phyloP scores from a whole-genome alignment of 2,888 invertebrate species.

The Coenonympha arcania region DNA sequence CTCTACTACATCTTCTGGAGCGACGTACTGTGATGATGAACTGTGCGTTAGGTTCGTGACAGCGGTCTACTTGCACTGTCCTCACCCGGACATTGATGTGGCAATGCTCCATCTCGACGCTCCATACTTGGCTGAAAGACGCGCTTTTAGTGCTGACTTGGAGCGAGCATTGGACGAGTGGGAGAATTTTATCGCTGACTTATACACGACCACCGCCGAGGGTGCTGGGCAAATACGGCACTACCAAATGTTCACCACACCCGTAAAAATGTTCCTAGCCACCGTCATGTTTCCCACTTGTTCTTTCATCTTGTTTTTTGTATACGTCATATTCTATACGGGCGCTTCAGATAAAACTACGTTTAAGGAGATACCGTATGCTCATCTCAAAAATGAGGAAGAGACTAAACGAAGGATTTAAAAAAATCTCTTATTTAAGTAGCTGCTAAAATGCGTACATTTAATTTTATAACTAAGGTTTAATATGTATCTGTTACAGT shows the following conservation, averaged over 20 bases:
- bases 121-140: slow-evolving; percentile 17
- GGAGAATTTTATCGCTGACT: slow-evolving; percentile 10
- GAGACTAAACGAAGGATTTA: no score
- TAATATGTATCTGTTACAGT: no score
- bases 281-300: slow-evolving; percentile 25
- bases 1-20: background rate
- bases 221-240: background rate
- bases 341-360: slow-evolving; percentile 17
- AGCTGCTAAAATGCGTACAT: no score
- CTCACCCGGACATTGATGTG: slow-evolving; percentile 15
- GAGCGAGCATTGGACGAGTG: slow-evolving; percentile 19
- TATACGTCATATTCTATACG: slow-evolving; percentile 27
- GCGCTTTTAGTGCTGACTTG: slow-evolving; percentile 3
- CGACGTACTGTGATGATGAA: background rate
- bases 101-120: slow-evolving; percentile 17
- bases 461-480: no score
- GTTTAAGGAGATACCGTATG: slow-evolving; percentile 20
- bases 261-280: slow-evolving; percentile 25
- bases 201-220: background rate
- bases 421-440: background rate
- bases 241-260: slow-evolving; percentile 21
- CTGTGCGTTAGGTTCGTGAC: slow-evolving; percentile 9
- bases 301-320: slow-evolving; percentile 26
- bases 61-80: slow-evolving; percentile 20
- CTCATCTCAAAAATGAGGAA: slow-evolving; percentile 18